phyloP scores from a whole-genome alignment of 2,797 vertebrate species.

The Lepidocolaptes lacrymiger region DNA sequence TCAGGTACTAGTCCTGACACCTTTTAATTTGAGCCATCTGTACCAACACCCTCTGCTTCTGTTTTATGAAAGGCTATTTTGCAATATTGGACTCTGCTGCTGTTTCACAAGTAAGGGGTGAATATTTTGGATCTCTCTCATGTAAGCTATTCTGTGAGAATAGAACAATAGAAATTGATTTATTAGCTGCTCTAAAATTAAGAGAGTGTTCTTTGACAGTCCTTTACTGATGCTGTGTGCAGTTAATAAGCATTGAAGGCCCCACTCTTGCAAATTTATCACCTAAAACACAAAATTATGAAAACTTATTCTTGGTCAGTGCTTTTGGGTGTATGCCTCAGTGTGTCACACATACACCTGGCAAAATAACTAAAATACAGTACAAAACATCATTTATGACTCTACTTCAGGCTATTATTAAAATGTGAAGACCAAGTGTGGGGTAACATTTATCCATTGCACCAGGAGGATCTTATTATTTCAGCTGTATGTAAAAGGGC shows the following conservation, averaged over 20 bases:
- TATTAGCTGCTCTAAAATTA: not conserved
- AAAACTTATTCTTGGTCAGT: not conserved
- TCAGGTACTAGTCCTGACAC: not conserved
- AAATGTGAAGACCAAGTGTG: not conserved
- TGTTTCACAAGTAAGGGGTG: not conserved
- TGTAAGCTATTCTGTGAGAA: not conserved
- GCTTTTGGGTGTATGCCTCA: not conserved
- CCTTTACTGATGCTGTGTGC: not conserved
- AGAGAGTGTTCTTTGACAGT: not conserved
- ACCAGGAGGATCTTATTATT: not conserved
- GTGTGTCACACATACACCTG: not conserved
- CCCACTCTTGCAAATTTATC: not conserved
- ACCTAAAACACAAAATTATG: not conserved
- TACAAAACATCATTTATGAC: not conserved
- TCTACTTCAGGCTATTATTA: not conserved
- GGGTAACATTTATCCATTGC: not conserved
- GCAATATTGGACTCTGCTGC: not conserved
- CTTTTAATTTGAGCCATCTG: not conserved
- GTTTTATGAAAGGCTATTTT: not conserved
- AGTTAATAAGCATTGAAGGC: not conserved
- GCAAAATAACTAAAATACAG: not conserved
- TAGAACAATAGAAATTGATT: not conserved
- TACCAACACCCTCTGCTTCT: not conserved
- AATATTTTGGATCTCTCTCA: not conserved
- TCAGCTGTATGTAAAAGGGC: not conserved